A percentile compares a stretch with the other conserved stretches of the same genome.
Conservation (phyloP, 2,797 vertebrate species). For the Nyctibius grandis region DNA sequence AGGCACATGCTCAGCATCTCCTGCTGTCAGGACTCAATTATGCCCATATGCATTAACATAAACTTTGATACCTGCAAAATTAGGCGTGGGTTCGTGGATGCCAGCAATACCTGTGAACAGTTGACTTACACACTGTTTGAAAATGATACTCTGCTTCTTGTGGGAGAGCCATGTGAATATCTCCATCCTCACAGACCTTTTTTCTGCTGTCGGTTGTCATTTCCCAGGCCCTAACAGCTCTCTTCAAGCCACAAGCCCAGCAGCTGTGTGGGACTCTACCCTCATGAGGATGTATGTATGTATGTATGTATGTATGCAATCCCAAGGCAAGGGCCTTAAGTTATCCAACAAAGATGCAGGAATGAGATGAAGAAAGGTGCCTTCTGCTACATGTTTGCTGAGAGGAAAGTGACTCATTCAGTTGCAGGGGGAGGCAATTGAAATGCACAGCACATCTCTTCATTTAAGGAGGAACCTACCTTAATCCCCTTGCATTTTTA, state of each 20-base stretch:
- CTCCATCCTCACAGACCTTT: background rate
- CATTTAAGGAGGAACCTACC: background rate
- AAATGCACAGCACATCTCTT: background rate
- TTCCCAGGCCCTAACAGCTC: background rate
- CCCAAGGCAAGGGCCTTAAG: constrained; percentile 17
- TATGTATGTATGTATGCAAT: background rate
- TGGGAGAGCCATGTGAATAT: background rate
- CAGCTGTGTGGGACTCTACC: background rate
- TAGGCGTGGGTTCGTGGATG: accelerated
- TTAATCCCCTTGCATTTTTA: background rate
- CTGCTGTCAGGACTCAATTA: background rate
- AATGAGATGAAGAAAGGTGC: constrained; percentile 54
- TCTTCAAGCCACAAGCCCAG: background rate
- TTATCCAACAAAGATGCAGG: background rate
- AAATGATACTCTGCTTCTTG: accelerated
- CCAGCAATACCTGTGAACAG: background rate
- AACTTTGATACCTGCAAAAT: background rate
- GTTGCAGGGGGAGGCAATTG: background rate
- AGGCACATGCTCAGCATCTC: background rate
- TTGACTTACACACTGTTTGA: background rate
- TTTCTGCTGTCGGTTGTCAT: background rate
- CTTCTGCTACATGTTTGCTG: constrained; percentile 2
- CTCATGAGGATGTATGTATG: background rate
- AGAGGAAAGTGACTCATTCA: background rate
- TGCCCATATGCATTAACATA: background rate